Base-by-base conservation (phyloP, 1,140 invertebrate genomes). In the Halyomorpha halys region DNA sequence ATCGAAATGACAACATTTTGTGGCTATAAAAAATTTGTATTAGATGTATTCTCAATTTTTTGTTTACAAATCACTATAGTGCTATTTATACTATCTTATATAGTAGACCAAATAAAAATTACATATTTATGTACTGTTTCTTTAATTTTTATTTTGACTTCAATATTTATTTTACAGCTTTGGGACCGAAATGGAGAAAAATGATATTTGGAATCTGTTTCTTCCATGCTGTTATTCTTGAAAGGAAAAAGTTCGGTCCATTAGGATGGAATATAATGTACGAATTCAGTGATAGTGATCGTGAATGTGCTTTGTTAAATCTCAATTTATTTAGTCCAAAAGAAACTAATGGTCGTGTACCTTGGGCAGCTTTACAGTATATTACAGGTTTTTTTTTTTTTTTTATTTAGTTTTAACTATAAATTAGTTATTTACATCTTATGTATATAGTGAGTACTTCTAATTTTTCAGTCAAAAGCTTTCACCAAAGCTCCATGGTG, bases 231-330 rank as follows among this genome's bases (percentile, higher is more conserved):
- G 84, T 93, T 13, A 84, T 94, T 53, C 84, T 91, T 73, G 91
- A 94, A 74, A 78, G 91, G 44, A 91, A 91, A 71, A 94, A 94
- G 74, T 94, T 93, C 73, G 91, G 91, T 0, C 86, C 91, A 0
- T 76, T 94, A 0, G 91, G 91, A 0, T 94, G 90, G 90, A 94
- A 93, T 73, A 92, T 93, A 47, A 81, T 84, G 59, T 94, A 94
- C 71, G 90, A 93, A 73, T 94, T 94, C 72, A 94, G 84, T 73
- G 88, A 92, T 70, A 90, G 84, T 73, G 91, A 95, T 73, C 78
- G 90, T 34, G 89, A 93, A 70, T 92, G 90, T 74, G 89, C 89
- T 15, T 77, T 93, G n/a, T 79, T 88, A 44, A 93, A 90, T 56
- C 74, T 93, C 34, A 82, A 89, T 71, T 88, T 93, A 79, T 93